Percentiles rank a stretch among this genome's conserved stretches.
Conservation (phyloP, 2,797 vertebrate species). For the Sebastes wilsoni region DNA sequence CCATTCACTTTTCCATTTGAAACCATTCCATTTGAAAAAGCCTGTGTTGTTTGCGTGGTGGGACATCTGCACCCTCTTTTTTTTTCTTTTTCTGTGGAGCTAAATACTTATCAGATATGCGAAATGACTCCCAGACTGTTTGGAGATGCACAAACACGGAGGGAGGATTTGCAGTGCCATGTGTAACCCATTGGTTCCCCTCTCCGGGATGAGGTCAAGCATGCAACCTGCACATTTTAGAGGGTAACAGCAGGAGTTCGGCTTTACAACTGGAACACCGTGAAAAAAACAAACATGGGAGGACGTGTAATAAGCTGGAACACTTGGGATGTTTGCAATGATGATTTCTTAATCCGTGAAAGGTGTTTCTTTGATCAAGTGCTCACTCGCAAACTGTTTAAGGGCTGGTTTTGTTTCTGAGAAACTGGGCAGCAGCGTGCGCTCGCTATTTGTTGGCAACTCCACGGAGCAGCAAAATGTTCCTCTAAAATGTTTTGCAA, state of each 20-base stretch:
- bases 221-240: conserved; percentile 70
- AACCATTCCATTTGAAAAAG: conserved; percentile 3
- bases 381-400: conserved; percentile 13
- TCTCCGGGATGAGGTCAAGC: conserved; percentile 70
- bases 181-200: conserved; percentile 74
- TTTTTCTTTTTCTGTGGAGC: conserved; percentile 17
- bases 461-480: neutral
- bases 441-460: neutral
- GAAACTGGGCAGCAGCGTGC: neutral
- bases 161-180: conserved; percentile 60
- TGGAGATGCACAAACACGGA: conserved; percentile 60
- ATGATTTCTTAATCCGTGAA: conserved; percentile 56
- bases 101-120: conserved; percentile 71
- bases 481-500: neutral
- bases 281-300: conserved; percentile 39
- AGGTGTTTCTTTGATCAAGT: conserved; percentile 52
- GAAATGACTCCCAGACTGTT: conserved; percentile 78
- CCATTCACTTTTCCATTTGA: neutral
- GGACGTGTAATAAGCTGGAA: conserved; percentile 52
- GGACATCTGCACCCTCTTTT: conserved; percentile 35
- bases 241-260: conserved; percentile 63
- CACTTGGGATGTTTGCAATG: conserved; percentile 14
- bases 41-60: conserved; percentile 25
- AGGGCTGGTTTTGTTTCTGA: neutral
- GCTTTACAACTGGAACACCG: conserved; percentile 58